Base-by-base conservation (phyloP, 2,113 vertebrate species). In the Butorides virescens region DNA sequence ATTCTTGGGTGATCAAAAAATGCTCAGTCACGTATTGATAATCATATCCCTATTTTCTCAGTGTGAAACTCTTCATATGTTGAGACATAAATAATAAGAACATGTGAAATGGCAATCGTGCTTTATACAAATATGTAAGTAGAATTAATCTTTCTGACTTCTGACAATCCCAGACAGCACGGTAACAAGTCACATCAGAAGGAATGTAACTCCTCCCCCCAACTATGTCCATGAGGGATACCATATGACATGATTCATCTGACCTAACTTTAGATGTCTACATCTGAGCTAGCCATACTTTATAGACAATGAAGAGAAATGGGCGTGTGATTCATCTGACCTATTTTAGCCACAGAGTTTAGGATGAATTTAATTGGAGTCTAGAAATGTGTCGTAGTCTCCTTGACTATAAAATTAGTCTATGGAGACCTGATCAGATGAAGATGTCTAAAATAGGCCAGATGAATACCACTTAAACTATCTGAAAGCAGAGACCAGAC, bases 151-250 rank as follows among this genome's bases (percentile, higher is more conserved):
- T 81, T 77, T 91, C 89, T 59, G 52, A 37, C 63, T 81, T 93
- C 70, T 92, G 65, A 81, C 55, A 94, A 32, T 44, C 30, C 5
- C 61, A 78, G 65, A 55, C 84, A 56, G 25, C 4, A 13, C 50
- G 65, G 77, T 85, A 92, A 49, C 39, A 90, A 87, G 46, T 87
- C 30, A 78, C 15, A 75, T 92, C 12, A 85, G 36, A 65, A 96
- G 84, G 86, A 95, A 94, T 87, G 77, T 75, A 72, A 58, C 92
- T 91, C 84, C 84, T 96, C 80, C 92, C 39, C 94, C 53, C 36
- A 65, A 29, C 34, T 76, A 70, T 72, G 59, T 95, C 77, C 39
- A 72, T 95, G 71, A 95, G 74, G 73, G 36, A 72, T 85, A 82
- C 89, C 76, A 49, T 65, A 49, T 17, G 74, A 47, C 39, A 29